Evolutionary conservation across 2,797 vertebrate species (phyloP).

Genomic region (Chelon auratus): DNA sequence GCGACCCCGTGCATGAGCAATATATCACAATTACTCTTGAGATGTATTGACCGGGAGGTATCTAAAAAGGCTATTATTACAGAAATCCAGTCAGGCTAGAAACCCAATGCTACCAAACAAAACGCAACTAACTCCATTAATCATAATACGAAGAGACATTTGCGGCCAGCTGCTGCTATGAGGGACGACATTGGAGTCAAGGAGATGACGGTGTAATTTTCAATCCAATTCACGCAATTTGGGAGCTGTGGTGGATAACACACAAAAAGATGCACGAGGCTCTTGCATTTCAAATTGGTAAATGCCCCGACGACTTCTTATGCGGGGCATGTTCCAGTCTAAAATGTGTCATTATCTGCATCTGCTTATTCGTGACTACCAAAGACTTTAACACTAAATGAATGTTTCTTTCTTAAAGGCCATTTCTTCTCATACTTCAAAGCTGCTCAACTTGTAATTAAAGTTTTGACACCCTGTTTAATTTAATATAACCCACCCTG

Average conservation of each 20-base stretch:
- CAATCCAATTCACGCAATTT: background rate
- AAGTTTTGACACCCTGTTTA: slow-evolving; percentile 19
- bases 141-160: slow-evolving; percentile 18
- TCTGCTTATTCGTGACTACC: background rate
- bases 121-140: slow-evolving; percentile 11
- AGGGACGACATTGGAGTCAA: background rate
- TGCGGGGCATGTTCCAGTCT: background rate
- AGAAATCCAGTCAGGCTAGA: background rate
- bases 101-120: background rate
- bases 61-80: background rate
- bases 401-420: background rate
- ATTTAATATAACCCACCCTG: slow-evolving; percentile 25
- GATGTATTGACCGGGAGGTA: background rate
- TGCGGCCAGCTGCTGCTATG: slow-evolving; percentile 16
- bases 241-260: background rate
- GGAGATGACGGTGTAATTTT: slow-evolving; percentile 7
- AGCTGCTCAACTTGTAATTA: slow-evolving; percentile 13
- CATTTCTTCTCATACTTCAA: background rate
- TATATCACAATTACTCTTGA: slow-evolving; percentile 2
- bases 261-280: background rate
- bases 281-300: slow-evolving; percentile 12
- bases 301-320: slow-evolving; percentile 19
- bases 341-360: background rate
- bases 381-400: background rate
- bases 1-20: background rate